Percentiles rank a stretch among this genome's conserved stretches.
These are phyloP conservation scores for Nephrotoma flavescens DNA, from an alignment of 2,888 invertebrate genomes.

Conservation along the genomic window DNA sequence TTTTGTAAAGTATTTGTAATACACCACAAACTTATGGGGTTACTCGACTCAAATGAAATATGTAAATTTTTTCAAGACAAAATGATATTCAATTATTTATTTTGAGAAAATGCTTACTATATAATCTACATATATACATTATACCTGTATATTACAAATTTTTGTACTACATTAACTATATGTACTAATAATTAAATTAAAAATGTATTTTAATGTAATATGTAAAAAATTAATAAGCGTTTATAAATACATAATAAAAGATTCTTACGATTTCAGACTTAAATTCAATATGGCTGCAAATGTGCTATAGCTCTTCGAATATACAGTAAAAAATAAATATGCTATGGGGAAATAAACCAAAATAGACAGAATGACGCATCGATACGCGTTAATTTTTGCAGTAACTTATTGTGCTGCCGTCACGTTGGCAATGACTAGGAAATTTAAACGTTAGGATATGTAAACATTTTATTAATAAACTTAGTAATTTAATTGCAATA, in stretches of 20 bases:
- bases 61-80: background rate
- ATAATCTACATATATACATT: background rate
- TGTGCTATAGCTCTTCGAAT: background rate
- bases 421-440: background rate
- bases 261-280: slow-evolving; percentile 1
- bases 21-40: background rate
- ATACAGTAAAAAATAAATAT: background rate
- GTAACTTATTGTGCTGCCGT: background rate
- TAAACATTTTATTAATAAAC: no score
- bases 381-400: background rate
- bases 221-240: background rate
- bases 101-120: background rate
- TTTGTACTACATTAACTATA: background rate
- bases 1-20: background rate
- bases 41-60: background rate
- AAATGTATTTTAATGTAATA: background rate
- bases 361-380: background rate
- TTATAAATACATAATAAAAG: background rate
- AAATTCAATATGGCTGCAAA: slow-evolving; percentile 1
- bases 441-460: background rate
- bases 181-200: background rate
- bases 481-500: no score
- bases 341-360: background rate
- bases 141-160: background rate
- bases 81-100: background rate